These are phyloP conservation scores for Eubucco bourcierii DNA, from an alignment of 2,113 vertebrate species.

Conservation along the genomic window DNA sequence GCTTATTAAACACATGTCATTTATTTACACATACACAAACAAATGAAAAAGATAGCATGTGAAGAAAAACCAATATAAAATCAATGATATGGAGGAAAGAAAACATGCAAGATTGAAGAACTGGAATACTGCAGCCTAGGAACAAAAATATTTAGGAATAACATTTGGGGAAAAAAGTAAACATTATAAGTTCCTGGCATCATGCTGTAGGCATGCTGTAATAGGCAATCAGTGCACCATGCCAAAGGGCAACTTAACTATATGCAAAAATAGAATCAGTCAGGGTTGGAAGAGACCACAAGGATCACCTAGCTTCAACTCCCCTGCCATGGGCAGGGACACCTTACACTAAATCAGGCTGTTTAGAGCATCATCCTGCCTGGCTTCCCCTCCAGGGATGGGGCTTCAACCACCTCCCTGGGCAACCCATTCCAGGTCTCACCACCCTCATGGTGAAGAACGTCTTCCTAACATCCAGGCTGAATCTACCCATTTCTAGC, in stretches of 20 bases:
- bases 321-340: too few species aligned
- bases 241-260: background rate
- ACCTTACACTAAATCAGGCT: too few species aligned
- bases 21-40: background rate
- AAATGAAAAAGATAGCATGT: background rate
- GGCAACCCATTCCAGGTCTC: too few species aligned
- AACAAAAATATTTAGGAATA: background rate
- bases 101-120: background rate
- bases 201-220: background rate
- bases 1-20: background rate
- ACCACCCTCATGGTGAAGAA: too few species aligned
- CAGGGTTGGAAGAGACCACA: too few species aligned
- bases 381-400: too few species aligned
- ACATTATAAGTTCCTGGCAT: background rate
- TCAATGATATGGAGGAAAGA: background rate
- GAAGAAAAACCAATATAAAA: background rate
- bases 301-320: too few species aligned
- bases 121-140: background rate
- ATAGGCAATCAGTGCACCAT: background rate
- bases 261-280: too few species aligned
- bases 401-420: too few species aligned
- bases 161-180: background rate
- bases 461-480: too few species aligned
- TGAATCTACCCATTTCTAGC: too few species aligned
- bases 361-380: too few species aligned